Evolutionary conservation across 2,113 vertebrate species (phyloP).

Genomic region (Rynchops niger): DNA sequence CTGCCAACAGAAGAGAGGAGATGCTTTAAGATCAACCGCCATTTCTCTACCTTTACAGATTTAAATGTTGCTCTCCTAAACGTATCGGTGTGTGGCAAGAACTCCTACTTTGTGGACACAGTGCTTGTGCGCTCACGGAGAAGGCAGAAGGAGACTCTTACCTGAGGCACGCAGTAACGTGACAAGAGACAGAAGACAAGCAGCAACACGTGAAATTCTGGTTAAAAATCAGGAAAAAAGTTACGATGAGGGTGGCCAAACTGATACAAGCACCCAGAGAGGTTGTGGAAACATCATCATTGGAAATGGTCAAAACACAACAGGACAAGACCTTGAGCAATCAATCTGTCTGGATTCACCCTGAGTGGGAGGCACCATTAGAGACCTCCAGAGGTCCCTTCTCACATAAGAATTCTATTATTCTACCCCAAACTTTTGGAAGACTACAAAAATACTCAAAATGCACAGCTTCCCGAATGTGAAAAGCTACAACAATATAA

Average conservation of each 20-base stretch:
- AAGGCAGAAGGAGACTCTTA: background rate
- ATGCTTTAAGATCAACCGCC: background rate
- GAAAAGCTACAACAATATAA: background rate
- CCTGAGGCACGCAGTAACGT: accelerated
- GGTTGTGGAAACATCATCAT: background rate
- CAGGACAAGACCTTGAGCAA: background rate
- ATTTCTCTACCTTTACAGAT: background rate
- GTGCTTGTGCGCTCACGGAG: too few relatives aligned
- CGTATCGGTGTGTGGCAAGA: background rate
- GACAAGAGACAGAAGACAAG: background rate
- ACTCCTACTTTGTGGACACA: background rate
- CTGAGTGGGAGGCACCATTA: background rate
- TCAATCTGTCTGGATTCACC: background rate
- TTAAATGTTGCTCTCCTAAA: background rate
- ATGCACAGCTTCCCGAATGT: background rate
- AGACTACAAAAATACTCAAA: background rate
- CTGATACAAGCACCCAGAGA: background rate
- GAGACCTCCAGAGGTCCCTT: background rate
- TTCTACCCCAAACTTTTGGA: background rate
- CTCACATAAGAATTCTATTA: background rate
- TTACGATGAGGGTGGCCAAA: background rate
- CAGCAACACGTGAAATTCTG: background rate
- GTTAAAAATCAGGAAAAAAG: background rate
- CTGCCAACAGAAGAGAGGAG: constrained; percentile 72
- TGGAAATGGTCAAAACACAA: background rate